Evolutionary conservation across 2,888 invertebrate species (phyloP), one percentile per base, ranked within the genome.

Genomic region (Leptinotarsa juncta): DNA sequence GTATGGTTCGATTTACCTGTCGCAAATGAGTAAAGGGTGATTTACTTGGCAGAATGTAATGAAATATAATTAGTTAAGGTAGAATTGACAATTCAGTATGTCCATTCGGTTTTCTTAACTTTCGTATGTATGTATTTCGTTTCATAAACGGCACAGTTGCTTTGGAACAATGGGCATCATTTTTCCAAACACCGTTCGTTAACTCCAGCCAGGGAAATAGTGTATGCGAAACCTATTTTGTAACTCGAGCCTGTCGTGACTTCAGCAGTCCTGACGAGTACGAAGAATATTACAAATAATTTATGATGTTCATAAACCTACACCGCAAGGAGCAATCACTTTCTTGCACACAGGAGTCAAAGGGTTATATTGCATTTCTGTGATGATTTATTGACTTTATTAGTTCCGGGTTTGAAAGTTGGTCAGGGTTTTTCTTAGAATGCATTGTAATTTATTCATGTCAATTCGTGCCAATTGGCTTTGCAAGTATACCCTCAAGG

Each of bases 331-430:
- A 78, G 78, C 80, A 80, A 82, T 82, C 81, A 81, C 76, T 79
- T 77, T 77, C 70, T 72, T 78, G 79, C 76, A 78, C 75, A 68
- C 78, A 73, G 80, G 71, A 82, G 83, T 81, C 81, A 83, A 83
- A 81, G 83, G 82, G 82, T 83, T 83, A 82, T 81, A 81, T 80
- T 81, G 78, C 79, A 80, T 80, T 79, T 79, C 73, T 72, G 70
- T 62, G 71, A 81, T 83, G 83, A 84, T 84, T 84, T 84, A 84
- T 83, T 81, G 79, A 78, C 77, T 67, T 53, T 77, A 81, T 84
- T 83, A 78, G 83, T 84, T 83, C 82, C 83, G 82, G 82, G 77
- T 78, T 79, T 65, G 76, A 79, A 82, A 79, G 77, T 82, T 81
- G 83, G 81, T 82, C 81, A 81, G 79, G 79, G 80, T 78, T 80